Conservation (phyloP, 2,888 invertebrate species). For the Drosophila parthenogenetica region DNA sequence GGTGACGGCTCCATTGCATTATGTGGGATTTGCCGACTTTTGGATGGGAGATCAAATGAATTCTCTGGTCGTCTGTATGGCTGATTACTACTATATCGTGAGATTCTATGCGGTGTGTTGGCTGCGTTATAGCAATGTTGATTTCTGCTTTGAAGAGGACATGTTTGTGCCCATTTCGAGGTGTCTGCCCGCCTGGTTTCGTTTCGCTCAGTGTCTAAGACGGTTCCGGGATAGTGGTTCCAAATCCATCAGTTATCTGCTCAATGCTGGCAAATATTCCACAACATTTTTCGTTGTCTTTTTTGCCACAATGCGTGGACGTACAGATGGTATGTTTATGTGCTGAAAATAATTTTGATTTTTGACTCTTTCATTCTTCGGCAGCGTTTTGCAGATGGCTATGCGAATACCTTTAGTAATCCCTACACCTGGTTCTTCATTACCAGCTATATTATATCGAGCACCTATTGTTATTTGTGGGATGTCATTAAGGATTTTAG, state of each 20-base stretch:
- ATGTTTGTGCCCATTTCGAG: slow-evolving; percentile 93
- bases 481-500: slow-evolving; percentile 99
- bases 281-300: slow-evolving; percentile 97
- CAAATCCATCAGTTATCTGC: slow-evolving; percentile 95
- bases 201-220: slow-evolving; percentile 98
- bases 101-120: slow-evolving; percentile 91
- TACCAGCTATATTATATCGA: slow-evolving; percentile 91
- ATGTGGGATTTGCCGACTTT: slow-evolving; percentile 97
- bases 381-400: slow-evolving; percentile 85
- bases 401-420: slow-evolving; percentile 88
- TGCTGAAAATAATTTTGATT: not conserved
- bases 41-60: slow-evolving; percentile 98
- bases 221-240: slow-evolving; percentile 95
- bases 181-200: slow-evolving; percentile 97
- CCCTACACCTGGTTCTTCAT: slow-evolving; percentile 96
- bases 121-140: slow-evolving; percentile 27
- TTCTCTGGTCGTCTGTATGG: slow-evolving; percentile 93
- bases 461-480: slow-evolving; percentile 97
- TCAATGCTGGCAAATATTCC: slow-evolving; percentile 98
- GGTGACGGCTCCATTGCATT: slow-evolving; percentile 94
- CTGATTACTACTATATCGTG: slow-evolving; percentile 96
- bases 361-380: slow-evolving; percentile 42
- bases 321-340: slow-evolving; percentile 76
- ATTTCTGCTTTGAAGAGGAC: slow-evolving; percentile 87
- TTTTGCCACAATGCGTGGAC: slow-evolving; percentile 88